Base-by-base conservation (phyloP, 2,888 invertebrate genomes). In the Scaptomyza tumidula region DNA sequence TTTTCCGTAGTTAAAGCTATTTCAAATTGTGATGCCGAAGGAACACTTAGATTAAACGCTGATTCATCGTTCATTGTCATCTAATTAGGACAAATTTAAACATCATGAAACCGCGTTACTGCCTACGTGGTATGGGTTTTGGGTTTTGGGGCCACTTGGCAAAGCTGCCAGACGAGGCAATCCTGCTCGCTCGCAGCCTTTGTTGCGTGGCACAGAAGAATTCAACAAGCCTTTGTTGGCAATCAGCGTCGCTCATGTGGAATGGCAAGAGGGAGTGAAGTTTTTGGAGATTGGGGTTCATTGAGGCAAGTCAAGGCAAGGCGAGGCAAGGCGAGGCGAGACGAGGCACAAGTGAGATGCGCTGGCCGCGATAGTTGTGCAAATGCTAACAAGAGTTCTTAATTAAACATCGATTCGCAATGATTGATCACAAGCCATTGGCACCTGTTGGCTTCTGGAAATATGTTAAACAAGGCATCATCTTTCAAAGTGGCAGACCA, bases 391-490 rank as follows among this genome's bases (percentile, higher is more conserved):
- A 91, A 91, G 91, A 92, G 89, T 91, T 91, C 90, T 91, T 92
- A 91, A 92, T 91, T 92, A 92, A 91, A 90, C 90, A 91, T 91
- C 90, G 91, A 91, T 90, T 90, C 83, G 78, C 84, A 66, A 90
- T 91, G 91, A 91, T 91, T 91, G 91, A 91, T 91, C 91, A 88
- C 88, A 83, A 68, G 83, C 83, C 89, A 80, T 90, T 91, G 91
- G 91, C 92, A 91, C 91, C 92, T 91, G 91, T 91, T 91, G 91
- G 91, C 91, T 91, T 91, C 91, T 91, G 91, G 89, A 91, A 91
- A 90, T 90, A 83, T 91, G 90, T 90, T 90, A 79, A 90, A 90
- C 91, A 91, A 89, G 82, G 79, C 78, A 73, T 85, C 85, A 75
- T 86, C 88, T 87, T 82, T 84, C 75, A 70, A 76, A 74, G 50